Evolutionary conservation across 2,797 vertebrate species (phyloP).

Genomic region (Loris lydekkerianus): DNA sequence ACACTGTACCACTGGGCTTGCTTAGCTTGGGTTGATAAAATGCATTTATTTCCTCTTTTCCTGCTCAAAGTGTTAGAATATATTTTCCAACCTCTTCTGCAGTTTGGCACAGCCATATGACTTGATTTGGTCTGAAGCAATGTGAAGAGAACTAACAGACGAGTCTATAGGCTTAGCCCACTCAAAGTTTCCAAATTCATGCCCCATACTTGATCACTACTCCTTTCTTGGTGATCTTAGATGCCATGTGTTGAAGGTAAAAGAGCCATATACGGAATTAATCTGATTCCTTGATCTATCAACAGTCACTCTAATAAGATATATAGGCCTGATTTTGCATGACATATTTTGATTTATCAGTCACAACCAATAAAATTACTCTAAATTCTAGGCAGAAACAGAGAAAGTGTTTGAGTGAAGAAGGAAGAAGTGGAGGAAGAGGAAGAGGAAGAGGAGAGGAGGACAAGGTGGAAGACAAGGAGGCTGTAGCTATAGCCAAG

Average conservation of each 20-base stretch:
- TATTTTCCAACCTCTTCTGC: background rate
- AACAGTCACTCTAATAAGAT: background rate
- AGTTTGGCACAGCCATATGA: background rate
- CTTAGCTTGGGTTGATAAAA: background rate
- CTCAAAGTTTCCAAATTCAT: background rate
- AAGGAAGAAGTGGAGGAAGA: rapidly evolving
- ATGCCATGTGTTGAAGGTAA: background rate
- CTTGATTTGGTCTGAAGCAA: background rate
- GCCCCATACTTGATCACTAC: background rate
- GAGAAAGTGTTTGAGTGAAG: background rate
- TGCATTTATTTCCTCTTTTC: background rate
- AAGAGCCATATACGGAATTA: background rate
- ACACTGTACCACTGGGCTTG: rapidly evolving
- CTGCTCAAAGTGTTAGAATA: background rate
- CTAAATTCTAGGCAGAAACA: background rate
- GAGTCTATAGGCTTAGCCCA: background rate
- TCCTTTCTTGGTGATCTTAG: background rate
- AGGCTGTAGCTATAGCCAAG: background rate
- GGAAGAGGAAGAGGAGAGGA: rapidly evolving
- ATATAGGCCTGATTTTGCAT: background rate
- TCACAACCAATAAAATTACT: background rate
- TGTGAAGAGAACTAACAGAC: background rate
- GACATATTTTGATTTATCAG: background rate
- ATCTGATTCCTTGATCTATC: background rate
- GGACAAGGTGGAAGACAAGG: too few relatives aligned